Evolutionary conservation across 23 tunicate genomes (phyloP).

Genomic region (Styela plicata): DNA sequence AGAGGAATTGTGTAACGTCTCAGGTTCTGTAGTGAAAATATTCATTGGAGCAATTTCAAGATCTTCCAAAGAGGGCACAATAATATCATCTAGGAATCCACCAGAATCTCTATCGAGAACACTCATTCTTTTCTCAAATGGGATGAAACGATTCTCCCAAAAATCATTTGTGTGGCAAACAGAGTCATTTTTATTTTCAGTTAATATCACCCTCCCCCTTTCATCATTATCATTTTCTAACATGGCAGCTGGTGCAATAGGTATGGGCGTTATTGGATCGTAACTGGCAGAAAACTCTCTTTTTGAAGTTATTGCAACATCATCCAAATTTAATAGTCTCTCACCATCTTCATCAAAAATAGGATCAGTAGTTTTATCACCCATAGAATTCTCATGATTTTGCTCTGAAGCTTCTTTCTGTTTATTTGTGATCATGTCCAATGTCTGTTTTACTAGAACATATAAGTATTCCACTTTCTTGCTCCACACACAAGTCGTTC

Average conservation of each 20-base stretch:
- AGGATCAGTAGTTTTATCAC: background rate
- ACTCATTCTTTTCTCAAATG: constrained; percentile 15
- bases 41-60: background rate
- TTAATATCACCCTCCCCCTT: constrained; percentile 5
- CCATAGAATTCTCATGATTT: background rate
- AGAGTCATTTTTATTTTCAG: constrained; percentile 14
- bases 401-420: background rate
- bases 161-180: constrained; percentile 23
- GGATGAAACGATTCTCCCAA: constrained; percentile 21
- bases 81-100: background rate
- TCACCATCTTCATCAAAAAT: background rate
- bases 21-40: background rate
- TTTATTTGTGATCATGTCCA: constrained; percentile 68
- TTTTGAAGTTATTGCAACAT: constrained; percentile 20
- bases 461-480: constrained; percentile 71
- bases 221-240: background rate
- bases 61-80: background rate
- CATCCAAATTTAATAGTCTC: constrained; percentile 2
- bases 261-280: constrained; percentile 5
- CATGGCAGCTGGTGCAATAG: constrained; percentile 5
- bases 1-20: background rate
- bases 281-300: background rate
- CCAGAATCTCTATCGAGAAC: constrained; percentile 17
- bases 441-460: constrained; percentile 54
- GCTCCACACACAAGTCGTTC: constrained; percentile 90